phyloP scores from a whole-genome alignment of 2,113 vertebrate species.

The Willisornis vidua region DNA sequence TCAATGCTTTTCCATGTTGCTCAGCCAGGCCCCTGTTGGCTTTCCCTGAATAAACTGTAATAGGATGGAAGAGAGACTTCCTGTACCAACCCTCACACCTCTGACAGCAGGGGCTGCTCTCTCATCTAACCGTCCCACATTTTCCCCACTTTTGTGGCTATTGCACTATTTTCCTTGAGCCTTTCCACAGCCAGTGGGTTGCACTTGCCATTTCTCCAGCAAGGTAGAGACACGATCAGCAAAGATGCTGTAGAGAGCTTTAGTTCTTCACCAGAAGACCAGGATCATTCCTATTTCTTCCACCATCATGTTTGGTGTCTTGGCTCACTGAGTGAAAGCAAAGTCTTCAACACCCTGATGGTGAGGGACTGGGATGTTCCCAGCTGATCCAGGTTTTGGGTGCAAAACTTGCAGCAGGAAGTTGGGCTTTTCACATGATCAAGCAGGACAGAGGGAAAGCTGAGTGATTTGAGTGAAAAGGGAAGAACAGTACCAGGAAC shows the following conservation, averaged over 20 bases:
- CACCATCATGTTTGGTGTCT: background rate
- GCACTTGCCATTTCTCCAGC: background rate
- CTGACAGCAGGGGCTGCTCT: background rate
- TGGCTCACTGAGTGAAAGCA: background rate
- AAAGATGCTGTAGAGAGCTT: background rate
- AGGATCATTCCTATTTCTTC: background rate
- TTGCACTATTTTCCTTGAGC: background rate
- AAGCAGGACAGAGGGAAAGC: background rate
- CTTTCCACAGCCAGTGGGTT: background rate
- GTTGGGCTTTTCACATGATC: background rate
- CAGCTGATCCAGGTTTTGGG: background rate
- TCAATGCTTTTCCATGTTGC: rapidly evolving
- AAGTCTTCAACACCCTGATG: background rate
- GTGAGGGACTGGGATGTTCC: background rate
- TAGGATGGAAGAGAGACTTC: background rate
- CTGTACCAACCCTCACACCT: background rate
- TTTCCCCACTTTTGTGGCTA: background rate
- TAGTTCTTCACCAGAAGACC: background rate
- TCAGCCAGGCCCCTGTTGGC: background rate
- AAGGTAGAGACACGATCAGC: background rate
- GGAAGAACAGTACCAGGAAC: background rate
- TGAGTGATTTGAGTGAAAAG: background rate
- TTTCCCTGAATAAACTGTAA: background rate
- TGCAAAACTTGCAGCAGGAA: background rate
- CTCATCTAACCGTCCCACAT: background rate